phyloP scores from a whole-genome alignment of 2,888 invertebrate genomes.

The Molorchus minor region DNA sequence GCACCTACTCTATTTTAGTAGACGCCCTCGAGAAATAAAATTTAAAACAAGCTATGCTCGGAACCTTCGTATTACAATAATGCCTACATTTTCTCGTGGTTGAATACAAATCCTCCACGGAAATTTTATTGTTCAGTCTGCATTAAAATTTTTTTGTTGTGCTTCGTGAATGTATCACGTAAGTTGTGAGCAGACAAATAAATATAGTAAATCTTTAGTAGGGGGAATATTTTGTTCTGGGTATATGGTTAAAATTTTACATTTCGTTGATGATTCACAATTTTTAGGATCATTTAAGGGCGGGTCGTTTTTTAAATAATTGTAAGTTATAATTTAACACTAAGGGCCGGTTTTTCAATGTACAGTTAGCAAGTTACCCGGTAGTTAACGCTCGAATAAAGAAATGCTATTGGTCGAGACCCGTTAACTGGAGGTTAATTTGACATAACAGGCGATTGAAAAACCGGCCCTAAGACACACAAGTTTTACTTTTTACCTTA shows the following conservation, averaged over 20 bases:
- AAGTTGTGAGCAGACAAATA: constrained; percentile 12
- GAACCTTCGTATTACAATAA: constrained; percentile 5
- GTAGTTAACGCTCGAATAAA: too few species aligned
- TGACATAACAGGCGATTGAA: too few species aligned
- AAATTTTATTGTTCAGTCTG: constrained; percentile 14
- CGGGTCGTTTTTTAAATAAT: too few species aligned
- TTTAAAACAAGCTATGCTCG: not conserved
- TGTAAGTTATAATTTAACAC: too few species aligned
- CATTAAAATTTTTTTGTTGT: constrained; percentile 14
- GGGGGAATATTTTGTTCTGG: too few species aligned
- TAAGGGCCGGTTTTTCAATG: too few species aligned
- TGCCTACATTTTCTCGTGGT: not conserved
- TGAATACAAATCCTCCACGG: constrained; percentile 16
- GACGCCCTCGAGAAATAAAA: not conserved
- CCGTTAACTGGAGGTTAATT: too few species aligned
- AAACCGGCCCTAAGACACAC: too few species aligned
- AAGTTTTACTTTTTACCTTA: too few species aligned
- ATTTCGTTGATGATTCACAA: not conserved
- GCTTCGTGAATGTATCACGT: constrained; percentile 21
- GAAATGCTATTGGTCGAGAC: too few species aligned
- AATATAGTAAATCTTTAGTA: constrained; percentile 15
- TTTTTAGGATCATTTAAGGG: too few species aligned
- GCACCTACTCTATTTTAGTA: not conserved
- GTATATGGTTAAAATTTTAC: constrained; percentile 19
- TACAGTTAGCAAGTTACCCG: too few species aligned